A percentile compares a stretch with the other conserved stretches of the same genome.
phyloP scores from a whole-genome alignment of 2,888 invertebrate genomes.

The Yponomeuta sedellus region DNA sequence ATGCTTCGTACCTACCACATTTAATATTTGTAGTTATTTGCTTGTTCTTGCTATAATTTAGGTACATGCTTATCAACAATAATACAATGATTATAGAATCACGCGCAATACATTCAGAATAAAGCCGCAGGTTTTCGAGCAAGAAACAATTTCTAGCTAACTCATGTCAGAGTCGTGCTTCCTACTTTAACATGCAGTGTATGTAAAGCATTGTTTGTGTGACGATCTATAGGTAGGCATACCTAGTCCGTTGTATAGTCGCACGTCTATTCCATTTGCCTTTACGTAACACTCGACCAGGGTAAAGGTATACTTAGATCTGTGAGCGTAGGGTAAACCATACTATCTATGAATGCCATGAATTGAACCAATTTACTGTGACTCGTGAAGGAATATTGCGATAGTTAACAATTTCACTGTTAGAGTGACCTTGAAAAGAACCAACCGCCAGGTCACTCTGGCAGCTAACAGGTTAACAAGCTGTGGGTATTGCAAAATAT shows the following conservation, averaged over 20 bases:
- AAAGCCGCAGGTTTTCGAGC: not conserved
- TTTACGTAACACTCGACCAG: not conserved
- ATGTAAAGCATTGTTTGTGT: not conserved
- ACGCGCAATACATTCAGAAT: too few species aligned
- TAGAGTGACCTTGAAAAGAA: too few species aligned
- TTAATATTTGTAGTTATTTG: too few species aligned
- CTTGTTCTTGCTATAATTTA: too few species aligned
- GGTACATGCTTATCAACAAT: too few species aligned
- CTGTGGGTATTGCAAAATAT: too few species aligned
- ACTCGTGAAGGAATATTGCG: not conserved
- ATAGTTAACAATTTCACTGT: not conserved
- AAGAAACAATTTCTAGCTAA: not conserved
- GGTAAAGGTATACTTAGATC: not conserved
- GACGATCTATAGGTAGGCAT: not conserved
- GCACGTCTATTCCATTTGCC: not conserved
- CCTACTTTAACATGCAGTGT: not conserved
- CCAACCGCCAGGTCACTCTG: too few species aligned
- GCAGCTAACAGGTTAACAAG: too few species aligned
- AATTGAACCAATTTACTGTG: not conserved
- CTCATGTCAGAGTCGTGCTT: not conserved
- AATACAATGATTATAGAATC: too few species aligned
- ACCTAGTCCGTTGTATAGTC: not conserved
- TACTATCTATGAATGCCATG: not conserved
- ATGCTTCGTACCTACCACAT: too few species aligned
- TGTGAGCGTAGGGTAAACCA: not conserved